Conservation (phyloP, 1,140 invertebrate species). For the Conopomorpha cramerella region DNA sequence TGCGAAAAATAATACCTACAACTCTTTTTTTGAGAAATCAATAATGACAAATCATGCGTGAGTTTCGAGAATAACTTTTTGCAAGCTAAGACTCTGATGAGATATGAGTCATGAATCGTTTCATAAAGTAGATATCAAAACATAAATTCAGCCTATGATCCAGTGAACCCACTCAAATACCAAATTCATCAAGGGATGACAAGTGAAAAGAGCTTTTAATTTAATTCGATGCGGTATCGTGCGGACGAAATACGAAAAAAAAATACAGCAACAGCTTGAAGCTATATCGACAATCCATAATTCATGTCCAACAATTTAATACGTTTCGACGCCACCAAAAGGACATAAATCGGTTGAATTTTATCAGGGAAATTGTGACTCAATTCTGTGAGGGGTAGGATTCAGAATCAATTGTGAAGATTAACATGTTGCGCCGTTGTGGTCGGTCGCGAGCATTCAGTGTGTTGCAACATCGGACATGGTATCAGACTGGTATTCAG, state of each 20-base stretch:
- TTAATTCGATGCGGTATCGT: conserved; percentile 57
- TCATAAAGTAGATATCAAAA: too few relatives aligned
- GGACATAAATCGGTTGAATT: conserved; percentile 14
- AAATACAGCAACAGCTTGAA: conserved; percentile 57
- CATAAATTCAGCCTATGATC: conserved; percentile 13
- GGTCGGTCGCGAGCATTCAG: conserved; percentile 16
- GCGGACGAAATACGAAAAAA: conserved; percentile 43
- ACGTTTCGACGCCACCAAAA: conserved; percentile 23
- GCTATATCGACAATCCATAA: conserved; percentile 61
- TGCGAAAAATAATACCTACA: too few relatives aligned
- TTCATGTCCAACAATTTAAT: conserved; percentile 60
- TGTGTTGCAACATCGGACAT: conserved; percentile 53
- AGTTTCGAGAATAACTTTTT: too few relatives aligned
- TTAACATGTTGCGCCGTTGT: conserved; percentile 15
- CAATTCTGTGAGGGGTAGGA: conserved; percentile 16
- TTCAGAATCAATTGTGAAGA: conserved; percentile 13
- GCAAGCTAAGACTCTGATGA: too few relatives aligned
- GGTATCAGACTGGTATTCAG: conserved; percentile 57
- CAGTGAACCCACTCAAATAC: conserved; percentile 23
- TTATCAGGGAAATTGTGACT: conserved; percentile 22
- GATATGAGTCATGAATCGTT: too few relatives aligned
- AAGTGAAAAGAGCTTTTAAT: conserved; percentile 61
- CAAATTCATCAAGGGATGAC: conserved; percentile 53
- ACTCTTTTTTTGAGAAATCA: too few relatives aligned
- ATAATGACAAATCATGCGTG: too few relatives aligned